Conservation (phyloP, 2,797 vertebrate genomes). For the Melanotaenia boesemani region DNA sequence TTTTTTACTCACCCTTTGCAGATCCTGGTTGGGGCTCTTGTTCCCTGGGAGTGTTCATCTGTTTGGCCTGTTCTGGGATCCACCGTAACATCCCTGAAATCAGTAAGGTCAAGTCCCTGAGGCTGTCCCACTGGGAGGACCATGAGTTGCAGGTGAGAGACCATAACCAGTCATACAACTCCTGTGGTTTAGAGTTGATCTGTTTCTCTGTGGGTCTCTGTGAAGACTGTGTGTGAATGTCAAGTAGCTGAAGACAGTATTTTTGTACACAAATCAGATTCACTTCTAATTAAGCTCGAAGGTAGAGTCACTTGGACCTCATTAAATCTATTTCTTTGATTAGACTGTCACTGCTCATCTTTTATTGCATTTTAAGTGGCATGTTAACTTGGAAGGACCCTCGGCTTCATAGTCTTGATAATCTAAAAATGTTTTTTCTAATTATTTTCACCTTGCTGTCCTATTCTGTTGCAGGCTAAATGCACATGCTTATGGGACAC, state of each 20-base stretch:
- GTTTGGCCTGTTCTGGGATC: slow-evolving; percentile 92
- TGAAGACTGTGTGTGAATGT: background rate
- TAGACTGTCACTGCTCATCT: background rate
- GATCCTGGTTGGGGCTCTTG: slow-evolving; percentile 94
- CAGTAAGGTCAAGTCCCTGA: slow-evolving; percentile 94
- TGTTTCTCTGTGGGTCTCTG: background rate
- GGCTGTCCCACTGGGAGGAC: slow-evolving; percentile 92
- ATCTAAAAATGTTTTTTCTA: no score
- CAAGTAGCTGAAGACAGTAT: background rate
- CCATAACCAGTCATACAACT: no score
- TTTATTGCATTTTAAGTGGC: no score
- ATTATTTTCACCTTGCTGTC: no score
- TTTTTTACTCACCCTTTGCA: slow-evolving; percentile 54
- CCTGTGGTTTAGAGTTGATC: background rate
- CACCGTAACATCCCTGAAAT: slow-evolving; percentile 91
- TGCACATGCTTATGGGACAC: no score
- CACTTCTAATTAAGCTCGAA: background rate
- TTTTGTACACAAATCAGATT: background rate
- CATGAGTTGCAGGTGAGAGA: slow-evolving; percentile 89
- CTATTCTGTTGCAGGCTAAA: no score
- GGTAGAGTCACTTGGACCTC: background rate
- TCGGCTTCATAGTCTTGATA: no score
- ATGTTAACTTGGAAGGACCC: no score
- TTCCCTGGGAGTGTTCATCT: slow-evolving; percentile 94
- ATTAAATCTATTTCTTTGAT: background rate